phyloP scores from a whole-genome alignment of 1,140 invertebrate genomes.

The Lepidurus packardi region DNA sequence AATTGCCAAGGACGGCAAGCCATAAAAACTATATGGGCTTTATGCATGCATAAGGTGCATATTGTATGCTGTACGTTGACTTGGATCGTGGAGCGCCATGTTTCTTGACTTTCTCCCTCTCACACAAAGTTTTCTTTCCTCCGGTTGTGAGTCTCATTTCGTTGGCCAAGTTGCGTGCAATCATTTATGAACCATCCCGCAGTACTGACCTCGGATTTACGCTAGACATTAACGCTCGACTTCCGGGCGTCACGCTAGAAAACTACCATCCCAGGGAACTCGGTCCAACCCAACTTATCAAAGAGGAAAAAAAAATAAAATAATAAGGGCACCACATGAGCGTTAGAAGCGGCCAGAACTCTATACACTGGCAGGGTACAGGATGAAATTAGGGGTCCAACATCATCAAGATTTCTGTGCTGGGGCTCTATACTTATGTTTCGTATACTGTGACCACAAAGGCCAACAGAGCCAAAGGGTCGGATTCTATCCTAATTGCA shows the following conservation, averaged over 20 bases:
- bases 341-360: neutral
- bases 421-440: neutral
- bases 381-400: constrained; percentile 7
- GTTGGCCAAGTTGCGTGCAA: constrained; percentile 16
- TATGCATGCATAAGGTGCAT: neutral
- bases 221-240: constrained; percentile 16
- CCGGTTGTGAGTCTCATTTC: neutral
- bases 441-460: constrained; percentile 3
- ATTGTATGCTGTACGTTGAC: neutral
- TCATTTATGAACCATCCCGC: constrained; percentile 18
- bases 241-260: constrained; percentile 20
- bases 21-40: neutral
- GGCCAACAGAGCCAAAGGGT: neutral
- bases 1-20: neutral
- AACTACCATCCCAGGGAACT: neutral
- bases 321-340: neutral
- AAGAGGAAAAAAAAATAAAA: neutral
- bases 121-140: neutral
- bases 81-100: neutral
- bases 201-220: constrained; percentile 18
- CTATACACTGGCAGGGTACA: neutral
- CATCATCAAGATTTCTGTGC: neutral
- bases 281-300: neutral
- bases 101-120: neutral
- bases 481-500: neutral